Evolutionary conservation across 2,797 vertebrate species (phyloP), one percentile per base, ranked within the genome.

Genomic region (Loriculus beryllinus): DNA sequence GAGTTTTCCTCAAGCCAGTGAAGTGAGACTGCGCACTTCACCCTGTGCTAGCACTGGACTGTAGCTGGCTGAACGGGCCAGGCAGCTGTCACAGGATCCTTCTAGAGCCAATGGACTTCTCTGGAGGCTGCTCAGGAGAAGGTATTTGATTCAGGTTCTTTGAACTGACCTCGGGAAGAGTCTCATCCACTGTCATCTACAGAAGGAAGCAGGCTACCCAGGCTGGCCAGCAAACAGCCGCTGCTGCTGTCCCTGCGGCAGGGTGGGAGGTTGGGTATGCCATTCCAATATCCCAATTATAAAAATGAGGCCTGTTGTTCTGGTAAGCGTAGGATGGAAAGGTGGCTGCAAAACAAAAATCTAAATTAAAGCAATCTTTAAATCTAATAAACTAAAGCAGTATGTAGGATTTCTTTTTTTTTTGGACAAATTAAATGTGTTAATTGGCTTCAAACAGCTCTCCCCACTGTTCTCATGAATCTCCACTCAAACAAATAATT

Each of bases 401-500:
- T 20, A 22, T 9, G 29, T 10, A 60, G 49, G 22, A 18, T 10
- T 13, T 7, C 20, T 52, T 70, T 52, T 65, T 51, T 52, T 65
- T 51, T 5, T 25, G 31, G 45, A 60, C 17, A 75, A 82, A 70
- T 56, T 7, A 68, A 56, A 68, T 52, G 37, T 37, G 67, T 75
- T 63, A 15, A 48, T 57, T 64, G 49, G 60, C 69, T 75, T 67
- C 45, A 90, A 96, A 92, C 45, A 88, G 85, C 69, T n/a, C 40
- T 64, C 75, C n/a, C 52, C 37, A 0, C 43, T 57, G 68, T 54
- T 54, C 86, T 48, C 35, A 39, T 92, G 63, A 54, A 78, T 72
- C 23, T 78, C 42, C 23, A n/a, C 65, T 75, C 65, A 62, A 64
- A 37, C 39, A 76, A 69, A 57, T 12, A 59, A 49, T 47, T 59